Evolutionary conservation across 1,140 invertebrate genomes (phyloP).

Genomic region (Heliconius hewitsoni): DNA sequence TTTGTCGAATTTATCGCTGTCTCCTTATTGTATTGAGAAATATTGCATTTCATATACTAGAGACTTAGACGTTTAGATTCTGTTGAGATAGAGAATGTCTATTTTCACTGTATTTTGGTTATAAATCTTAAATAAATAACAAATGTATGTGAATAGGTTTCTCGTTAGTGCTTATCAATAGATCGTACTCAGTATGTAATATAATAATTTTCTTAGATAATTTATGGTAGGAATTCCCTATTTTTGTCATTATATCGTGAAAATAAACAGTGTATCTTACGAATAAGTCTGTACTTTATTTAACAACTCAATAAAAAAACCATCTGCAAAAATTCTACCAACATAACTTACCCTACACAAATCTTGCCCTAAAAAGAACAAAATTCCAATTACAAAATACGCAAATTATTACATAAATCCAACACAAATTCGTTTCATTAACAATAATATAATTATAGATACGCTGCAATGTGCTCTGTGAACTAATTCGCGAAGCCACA

Average conservation of each 20-base stretch:
- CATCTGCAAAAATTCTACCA: too few species aligned
- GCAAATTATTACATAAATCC: not conserved
- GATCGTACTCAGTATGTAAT: constrained; percentile 4
- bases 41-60: constrained; percentile 54
- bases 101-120: constrained; percentile 13
- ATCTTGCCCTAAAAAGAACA: not conserved
- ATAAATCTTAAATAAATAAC: constrained; percentile 7
- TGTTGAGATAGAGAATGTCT: constrained; percentile 20
- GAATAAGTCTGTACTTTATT: too few species aligned
- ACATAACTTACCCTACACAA: too few species aligned
- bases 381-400: not conserved
- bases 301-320: too few species aligned
- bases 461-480: not conserved
- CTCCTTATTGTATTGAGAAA: constrained; percentile 72
- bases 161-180: not conserved
- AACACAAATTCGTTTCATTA: not conserved
- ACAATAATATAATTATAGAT: not conserved
- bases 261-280: too few species aligned
- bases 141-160: not conserved
- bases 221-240: too few species aligned
- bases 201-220: constrained; percentile 1
- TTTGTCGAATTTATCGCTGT: constrained; percentile 78
- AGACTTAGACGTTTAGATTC: constrained; percentile 23
- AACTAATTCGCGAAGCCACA: constrained; percentile 24
- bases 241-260: too few species aligned